Evolutionary conservation across 2,888 invertebrate species (phyloP), one percentile per base, ranked within the genome.

Genomic region (Oligia fasciuncula): DNA sequence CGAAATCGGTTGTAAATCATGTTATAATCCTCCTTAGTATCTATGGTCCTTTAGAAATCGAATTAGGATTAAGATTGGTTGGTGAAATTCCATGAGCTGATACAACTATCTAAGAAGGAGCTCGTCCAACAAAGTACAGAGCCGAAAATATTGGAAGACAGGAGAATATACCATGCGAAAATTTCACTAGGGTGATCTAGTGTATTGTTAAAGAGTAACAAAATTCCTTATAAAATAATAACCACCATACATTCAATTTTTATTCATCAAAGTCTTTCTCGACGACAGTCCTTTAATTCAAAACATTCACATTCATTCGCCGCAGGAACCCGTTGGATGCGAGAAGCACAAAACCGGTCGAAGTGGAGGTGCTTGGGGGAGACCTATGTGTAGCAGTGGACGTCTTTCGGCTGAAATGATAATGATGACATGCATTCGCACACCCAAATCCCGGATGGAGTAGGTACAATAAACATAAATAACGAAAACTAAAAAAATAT

Each of bases 381-480:
- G 46, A 11, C 46, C 46, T 46, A 46, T 46, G 46, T 46, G 11
- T 11, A 46, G 46, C 11, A 46, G 46, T 11, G 11, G 11, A 46
- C 46, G 46, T 46, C 46, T 46, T 46, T 46, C 46, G 0, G 46
- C 46, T 46, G 46, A 46, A 46, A 46, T 46, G 46, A 46, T 46
- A 2, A 46, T 46, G 46, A 46, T 46, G 46, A 74, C 78, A 87
- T 77, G 80, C 70, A 81, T 85, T 82, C 79, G 72, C 72, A 79
- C 76, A 80, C 63, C 13, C 66, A 72, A 80, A 79, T 80, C 73
- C 57, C 73, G 78, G 78, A 67, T 79, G 73, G 68, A 82, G 76
- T 79, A 79, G 23, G 43, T 72, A 85, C 76, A 84, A 85, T 86
- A 79, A 86, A 90, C 80, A 89, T 83, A 86, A 87, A 86, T 84